Evolutionary conservation across 2,888 invertebrate species (phyloP), one percentile per base, ranked within the genome.

Genomic region (Hirudinaria manillensis): DNA sequence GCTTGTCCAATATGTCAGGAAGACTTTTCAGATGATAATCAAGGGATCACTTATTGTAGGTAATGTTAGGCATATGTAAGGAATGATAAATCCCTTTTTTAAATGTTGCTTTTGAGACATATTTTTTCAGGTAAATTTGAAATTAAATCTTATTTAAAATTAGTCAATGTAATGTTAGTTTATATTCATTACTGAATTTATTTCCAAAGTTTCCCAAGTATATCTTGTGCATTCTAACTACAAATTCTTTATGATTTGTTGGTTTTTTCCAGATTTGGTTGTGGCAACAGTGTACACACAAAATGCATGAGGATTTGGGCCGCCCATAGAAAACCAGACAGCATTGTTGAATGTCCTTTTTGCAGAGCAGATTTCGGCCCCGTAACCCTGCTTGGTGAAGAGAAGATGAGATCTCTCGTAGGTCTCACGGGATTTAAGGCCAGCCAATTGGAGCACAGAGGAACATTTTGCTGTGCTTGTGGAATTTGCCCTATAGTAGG

Each of bases 241-340:
- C 6, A 45, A 45, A 45, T 45, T 45, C 45, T 10, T 10, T 36
- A 36, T 6, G 16, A 45, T 45, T 45, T 45, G 3, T 45, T 16
- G 16, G 16, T 16, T 45, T 45, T 10, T 16, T 6, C n/a, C 67
- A 84, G 85, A 72, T 83, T 82, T 81, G 83, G 84, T 2, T 86
- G 86, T 81, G 85, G 85, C 6, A 86, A 86, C 80, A 85, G 82
- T 76, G 82, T 86, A 7, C 86, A 86, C 79, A 84, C 85, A 38
- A 84, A 85, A 75, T 86, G 86, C 80, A 86, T 86, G 85, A 83
- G 83, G 77, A 81, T 86, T 7, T 86, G 84, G 83, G 84, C 85
- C 0, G 84, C 85, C 67, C 86, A 86, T 77, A 81, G 81, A 70
- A 80, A 82, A 21, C 79, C 81, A 13, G 79, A 80, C 32, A 82